A percentile compares a stretch with the other conserved stretches of the same genome.
phyloP scores from a whole-genome alignment of 1,140 invertebrate species.

The Drosophila pallidifrons region DNA sequence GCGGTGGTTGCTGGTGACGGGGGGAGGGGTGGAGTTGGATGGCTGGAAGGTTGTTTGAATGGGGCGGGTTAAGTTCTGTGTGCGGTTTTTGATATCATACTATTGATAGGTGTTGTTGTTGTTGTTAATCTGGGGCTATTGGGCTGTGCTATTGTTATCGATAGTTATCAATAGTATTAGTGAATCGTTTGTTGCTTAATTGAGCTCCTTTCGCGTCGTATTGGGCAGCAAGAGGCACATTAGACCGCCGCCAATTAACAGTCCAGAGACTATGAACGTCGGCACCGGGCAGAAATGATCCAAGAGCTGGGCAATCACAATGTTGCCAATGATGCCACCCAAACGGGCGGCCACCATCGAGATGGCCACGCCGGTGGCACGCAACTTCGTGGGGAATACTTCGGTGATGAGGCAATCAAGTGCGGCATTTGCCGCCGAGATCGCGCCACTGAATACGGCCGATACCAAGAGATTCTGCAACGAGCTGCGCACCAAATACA shows the following conservation, averaged over 20 bases:
- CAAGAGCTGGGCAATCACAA: constrained; percentile 92
- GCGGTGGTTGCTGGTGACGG: neutral
- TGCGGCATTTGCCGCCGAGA: constrained; percentile 94
- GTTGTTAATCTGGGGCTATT: neutral
- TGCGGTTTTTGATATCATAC: neutral
- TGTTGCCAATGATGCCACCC: constrained; percentile 94
- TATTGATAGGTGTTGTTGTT: neutral
- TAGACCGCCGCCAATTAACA: constrained; percentile 92
- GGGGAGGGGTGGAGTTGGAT: neutral
- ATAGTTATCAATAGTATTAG: constrained; percentile 5
- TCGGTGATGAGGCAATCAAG: constrained; percentile 95
- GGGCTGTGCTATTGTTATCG: constrained; percentile 8
- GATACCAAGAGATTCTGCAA: constrained; percentile 93
- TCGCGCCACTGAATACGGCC: constrained; percentile 94
- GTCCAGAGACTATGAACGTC: constrained; percentile 92
- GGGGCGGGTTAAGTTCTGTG: neutral
- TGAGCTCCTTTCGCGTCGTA: constrained; percentile 92
- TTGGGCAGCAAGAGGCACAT: constrained; percentile 94
- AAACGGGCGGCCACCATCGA: constrained; percentile 94
- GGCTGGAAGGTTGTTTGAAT: too few species aligned
- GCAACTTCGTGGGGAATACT: constrained; percentile 94
- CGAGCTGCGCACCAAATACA: constrained; percentile 94
- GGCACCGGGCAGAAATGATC: constrained; percentile 94
- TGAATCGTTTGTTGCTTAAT: constrained; percentile 84
- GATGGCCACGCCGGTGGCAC: constrained; percentile 93